These are phyloP conservation scores for Germaria angustata DNA, from an alignment of 2,888 invertebrate species.

Conservation along the genomic window DNA sequence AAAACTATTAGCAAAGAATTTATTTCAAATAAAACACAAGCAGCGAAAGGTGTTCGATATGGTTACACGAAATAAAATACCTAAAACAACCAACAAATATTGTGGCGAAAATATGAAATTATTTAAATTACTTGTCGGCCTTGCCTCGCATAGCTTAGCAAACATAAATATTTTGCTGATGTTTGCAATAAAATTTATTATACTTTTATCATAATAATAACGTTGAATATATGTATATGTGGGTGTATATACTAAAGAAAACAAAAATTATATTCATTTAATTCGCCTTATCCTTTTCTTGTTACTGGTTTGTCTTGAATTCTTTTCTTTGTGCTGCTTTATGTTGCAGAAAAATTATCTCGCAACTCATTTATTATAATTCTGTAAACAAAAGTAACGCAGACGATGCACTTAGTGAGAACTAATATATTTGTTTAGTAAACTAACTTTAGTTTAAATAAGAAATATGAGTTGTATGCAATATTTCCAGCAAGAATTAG, in stretches of 20 bases:
- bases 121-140: not conserved
- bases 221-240: not conserved
- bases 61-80: no score
- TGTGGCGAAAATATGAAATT: no score
- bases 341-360: conserved; percentile 64
- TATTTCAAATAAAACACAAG: no score
- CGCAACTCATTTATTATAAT: conserved; percentile 32
- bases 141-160: not conserved
- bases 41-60: no score
- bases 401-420: not conserved
- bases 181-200: conserved; percentile 51
- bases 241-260: not conserved
- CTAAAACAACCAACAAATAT: no score
- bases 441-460: not conserved
- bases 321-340: conserved; percentile 39
- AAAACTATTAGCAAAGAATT: no score
- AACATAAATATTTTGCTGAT: conserved; percentile 54
- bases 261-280: not conserved
- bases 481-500: conserved; percentile 47
- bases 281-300: not conserved
- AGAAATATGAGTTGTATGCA: conserved; percentile 21
- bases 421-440: not conserved
- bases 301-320: not conserved
- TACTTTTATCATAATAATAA: conserved; percentile 19
- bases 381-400: not conserved